Conservation (phyloP, 1,140 invertebrate genomes). For the Brachionus calyciflorus region DNA sequence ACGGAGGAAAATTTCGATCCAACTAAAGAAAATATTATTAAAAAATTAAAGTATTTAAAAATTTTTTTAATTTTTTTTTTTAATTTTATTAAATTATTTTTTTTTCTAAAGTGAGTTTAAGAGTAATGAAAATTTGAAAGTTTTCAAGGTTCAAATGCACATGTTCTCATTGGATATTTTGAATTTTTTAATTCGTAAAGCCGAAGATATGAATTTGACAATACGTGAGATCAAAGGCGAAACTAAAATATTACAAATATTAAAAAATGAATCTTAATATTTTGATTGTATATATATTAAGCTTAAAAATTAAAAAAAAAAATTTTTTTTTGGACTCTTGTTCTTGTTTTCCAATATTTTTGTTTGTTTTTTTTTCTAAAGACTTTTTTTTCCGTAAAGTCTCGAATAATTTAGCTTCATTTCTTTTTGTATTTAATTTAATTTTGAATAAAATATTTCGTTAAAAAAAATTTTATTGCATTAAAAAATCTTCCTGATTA, state of each 20-base stretch:
- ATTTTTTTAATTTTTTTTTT: not conserved
- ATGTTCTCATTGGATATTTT: conserved; percentile 24
- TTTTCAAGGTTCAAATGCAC: conserved; percentile 28
- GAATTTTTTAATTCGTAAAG: conserved; percentile 37
- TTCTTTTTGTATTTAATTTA: too few species aligned
- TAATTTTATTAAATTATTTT: not conserved
- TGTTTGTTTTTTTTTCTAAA: not conserved
- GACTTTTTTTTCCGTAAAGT: too few species aligned
- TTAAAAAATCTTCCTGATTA: too few species aligned
- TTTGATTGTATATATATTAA: too few species aligned
- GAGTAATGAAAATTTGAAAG: conserved; percentile 25
- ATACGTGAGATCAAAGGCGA: conserved; percentile 28
- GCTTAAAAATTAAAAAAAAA: too few species aligned
- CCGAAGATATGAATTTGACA: conserved; percentile 1
- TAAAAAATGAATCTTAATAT: not conserved
- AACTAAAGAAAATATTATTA: conserved; percentile 16
- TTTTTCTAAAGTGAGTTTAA: conserved; percentile 22
- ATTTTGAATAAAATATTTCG: too few species aligned
- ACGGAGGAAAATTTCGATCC: not conserved
- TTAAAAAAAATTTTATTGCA: too few species aligned
- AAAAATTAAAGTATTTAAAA: conserved; percentile 46
- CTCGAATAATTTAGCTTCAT: too few species aligned
- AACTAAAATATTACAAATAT: conserved; percentile 23
- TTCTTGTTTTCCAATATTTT: not conserved
- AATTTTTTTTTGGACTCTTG: too few species aligned